Percentiles rank a stretch among this genome's conserved stretches.
phyloP scores from a whole-genome alignment of 2,797 vertebrate species.

The Parauchenoglanis punctatus region DNA sequence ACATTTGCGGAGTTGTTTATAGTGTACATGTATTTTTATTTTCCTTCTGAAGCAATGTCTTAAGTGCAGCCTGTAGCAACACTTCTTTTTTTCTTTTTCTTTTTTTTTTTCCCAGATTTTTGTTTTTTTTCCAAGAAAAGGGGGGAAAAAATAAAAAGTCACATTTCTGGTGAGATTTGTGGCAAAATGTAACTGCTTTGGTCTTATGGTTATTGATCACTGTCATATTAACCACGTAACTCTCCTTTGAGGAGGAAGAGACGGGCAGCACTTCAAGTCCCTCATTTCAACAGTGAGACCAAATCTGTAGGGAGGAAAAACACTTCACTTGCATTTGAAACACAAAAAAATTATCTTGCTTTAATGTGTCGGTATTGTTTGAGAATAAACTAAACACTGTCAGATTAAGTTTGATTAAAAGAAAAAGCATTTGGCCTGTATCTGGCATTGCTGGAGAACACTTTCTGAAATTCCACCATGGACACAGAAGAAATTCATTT shows the following conservation, averaged over 20 bases:
- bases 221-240: background rate
- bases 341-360: background rate
- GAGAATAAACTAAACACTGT: background rate
- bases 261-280: background rate
- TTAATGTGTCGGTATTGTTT: background rate
- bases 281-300: background rate
- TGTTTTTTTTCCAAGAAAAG: slow-evolving; percentile 54
- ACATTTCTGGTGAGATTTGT: slow-evolving; percentile 6
- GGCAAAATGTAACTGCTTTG: slow-evolving; percentile 1
- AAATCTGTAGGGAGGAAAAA: background rate
- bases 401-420: background rate
- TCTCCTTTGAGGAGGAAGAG: background rate
- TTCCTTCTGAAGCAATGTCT: slow-evolving; percentile 44
- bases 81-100: slow-evolving; percentile 4
- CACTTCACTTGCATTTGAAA: background rate
- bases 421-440: background rate
- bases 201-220: background rate
- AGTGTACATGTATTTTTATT: slow-evolving; percentile 38
- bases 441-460: background rate
- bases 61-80: slow-evolving; percentile 56
- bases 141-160: slow-evolving; percentile 45
- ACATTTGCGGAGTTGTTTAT: slow-evolving; percentile 38
- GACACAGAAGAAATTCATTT: background rate
- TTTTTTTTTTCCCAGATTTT: background rate
- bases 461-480: background rate